phyloP scores from a whole-genome alignment of 2,113 vertebrate genomes.

The Bufo bufo region DNA sequence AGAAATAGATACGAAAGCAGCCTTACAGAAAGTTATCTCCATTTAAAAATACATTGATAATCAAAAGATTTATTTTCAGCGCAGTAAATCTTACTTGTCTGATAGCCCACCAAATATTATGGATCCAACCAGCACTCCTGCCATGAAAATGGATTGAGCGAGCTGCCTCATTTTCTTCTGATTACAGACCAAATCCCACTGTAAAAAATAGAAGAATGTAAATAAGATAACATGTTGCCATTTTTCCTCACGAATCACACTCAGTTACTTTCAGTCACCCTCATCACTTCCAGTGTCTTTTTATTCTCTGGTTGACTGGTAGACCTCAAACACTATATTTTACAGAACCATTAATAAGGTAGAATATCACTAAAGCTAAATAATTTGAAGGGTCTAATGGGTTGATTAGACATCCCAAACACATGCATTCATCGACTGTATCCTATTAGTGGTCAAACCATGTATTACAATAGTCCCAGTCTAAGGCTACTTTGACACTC shows the following conservation, averaged over 20 bases:
- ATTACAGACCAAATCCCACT: slow-evolving; percentile 51
- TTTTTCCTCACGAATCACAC: too few species aligned
- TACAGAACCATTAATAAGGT: neutral
- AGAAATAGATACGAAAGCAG: too few species aligned
- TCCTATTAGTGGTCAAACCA: too few species aligned
- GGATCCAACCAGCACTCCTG: slow-evolving; percentile 66
- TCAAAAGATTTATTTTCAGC: neutral
- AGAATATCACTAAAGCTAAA: neutral
- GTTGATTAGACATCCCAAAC: too few species aligned
- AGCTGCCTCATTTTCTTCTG: slow-evolving; percentile 59
- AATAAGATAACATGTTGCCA: too few species aligned
- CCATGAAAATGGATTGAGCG: slow-evolving; percentile 71
- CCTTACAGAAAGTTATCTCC: neutral
- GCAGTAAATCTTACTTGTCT: slow-evolving; percentile 64
- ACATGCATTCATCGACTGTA: too few species aligned
- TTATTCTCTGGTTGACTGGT: neutral
- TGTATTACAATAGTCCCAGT: too few species aligned
- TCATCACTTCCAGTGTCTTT: neutral
- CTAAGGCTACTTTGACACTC: too few species aligned
- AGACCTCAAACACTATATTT: neutral
- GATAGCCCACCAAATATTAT: slow-evolving; percentile 63
- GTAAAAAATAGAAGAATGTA: neutral
- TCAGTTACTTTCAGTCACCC: neutral
- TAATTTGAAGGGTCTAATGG: too few species aligned
- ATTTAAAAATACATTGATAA: neutral